phyloP scores from a whole-genome alignment of 2,888 invertebrate genomes.

The Andricus curvator region DNA sequence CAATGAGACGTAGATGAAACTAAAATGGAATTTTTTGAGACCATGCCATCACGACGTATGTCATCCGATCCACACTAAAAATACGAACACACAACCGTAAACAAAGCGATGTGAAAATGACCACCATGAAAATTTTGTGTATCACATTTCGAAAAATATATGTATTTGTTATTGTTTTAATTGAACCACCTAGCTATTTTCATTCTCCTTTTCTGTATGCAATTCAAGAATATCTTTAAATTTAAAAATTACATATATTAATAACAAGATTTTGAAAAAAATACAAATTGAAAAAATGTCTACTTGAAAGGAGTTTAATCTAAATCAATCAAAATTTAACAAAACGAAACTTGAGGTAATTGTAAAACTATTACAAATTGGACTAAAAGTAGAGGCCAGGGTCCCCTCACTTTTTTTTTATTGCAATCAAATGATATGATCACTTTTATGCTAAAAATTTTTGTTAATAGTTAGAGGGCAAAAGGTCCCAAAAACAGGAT shows the following conservation, averaged over 20 bases:
- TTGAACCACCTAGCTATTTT: conserved; percentile 65
- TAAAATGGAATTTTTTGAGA: conserved; percentile 18
- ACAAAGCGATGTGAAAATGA: conserved; percentile 64
- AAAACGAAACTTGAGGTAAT: no score
- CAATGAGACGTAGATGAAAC: conserved; percentile 25
- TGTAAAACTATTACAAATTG: no score
- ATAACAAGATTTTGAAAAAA: not conserved
- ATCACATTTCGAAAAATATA: conserved; percentile 78
- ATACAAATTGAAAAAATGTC: no score
- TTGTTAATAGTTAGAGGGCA: no score
- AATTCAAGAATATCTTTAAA: not conserved
- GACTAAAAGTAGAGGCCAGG: no score
- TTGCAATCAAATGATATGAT: no score
- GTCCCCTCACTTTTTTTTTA: no score
- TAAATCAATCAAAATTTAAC: no score
- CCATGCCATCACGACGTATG: conserved; percentile 55
- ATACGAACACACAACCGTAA: conserved; percentile 53
- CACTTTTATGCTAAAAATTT: no score
- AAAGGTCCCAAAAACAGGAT: no score
- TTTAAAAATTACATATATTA: not conserved
- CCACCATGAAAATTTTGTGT: conserved; percentile 73
- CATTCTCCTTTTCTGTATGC: conserved; percentile 15
- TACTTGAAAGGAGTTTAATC: no score
- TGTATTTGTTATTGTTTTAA: conserved; percentile 79
- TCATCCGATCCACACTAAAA: conserved; percentile 57